These are phyloP conservation scores for Mormyrus hasselquistii DNA, from an alignment of 2,797 vertebrate species.

Conservation along the genomic window DNA sequence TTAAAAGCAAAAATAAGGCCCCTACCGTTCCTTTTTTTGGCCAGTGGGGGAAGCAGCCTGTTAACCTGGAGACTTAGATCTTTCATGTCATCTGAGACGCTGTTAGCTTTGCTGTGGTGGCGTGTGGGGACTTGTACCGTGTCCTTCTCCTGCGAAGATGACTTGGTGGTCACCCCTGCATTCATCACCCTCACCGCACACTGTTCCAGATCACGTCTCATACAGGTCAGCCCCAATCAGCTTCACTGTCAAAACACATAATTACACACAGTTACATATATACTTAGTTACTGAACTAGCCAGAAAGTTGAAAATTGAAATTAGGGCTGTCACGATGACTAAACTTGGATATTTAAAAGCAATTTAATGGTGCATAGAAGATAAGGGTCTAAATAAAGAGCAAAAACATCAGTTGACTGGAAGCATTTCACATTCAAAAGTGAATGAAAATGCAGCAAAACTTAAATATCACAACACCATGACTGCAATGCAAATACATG, in stretches of 20 bases:
- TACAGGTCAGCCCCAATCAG: conserved; percentile 42
- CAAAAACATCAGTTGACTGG: background rate
- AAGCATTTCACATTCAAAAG: background rate
- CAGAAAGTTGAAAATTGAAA: background rate
- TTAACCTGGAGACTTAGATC: conserved; percentile 31
- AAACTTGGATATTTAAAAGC: background rate
- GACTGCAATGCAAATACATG: background rate
- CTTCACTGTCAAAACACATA: conserved; percentile 41
- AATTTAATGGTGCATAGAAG: background rate
- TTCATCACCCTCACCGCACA: conserved; percentile 54
- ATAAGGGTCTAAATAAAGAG: background rate
- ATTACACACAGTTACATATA: background rate
- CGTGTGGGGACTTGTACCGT: conserved; percentile 41
- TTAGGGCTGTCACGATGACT: background rate
- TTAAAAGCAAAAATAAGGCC: background rate
- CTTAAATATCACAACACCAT: background rate
- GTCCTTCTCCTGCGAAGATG: conserved; percentile 29
- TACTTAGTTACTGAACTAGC: background rate
- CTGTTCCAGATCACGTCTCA: conserved; percentile 39
- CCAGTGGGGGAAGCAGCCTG: conserved; percentile 44
- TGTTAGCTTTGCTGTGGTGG: conserved; percentile 41
- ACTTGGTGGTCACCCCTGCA: conserved; percentile 52
- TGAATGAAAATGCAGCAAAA: background rate
- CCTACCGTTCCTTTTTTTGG: conserved; percentile 55
- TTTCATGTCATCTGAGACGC: conserved; percentile 33